Percentiles rank a stretch among this genome's conserved stretches.
phyloP scores from a whole-genome alignment of 2,113 vertebrate species.

The Microcebus murinus region DNA sequence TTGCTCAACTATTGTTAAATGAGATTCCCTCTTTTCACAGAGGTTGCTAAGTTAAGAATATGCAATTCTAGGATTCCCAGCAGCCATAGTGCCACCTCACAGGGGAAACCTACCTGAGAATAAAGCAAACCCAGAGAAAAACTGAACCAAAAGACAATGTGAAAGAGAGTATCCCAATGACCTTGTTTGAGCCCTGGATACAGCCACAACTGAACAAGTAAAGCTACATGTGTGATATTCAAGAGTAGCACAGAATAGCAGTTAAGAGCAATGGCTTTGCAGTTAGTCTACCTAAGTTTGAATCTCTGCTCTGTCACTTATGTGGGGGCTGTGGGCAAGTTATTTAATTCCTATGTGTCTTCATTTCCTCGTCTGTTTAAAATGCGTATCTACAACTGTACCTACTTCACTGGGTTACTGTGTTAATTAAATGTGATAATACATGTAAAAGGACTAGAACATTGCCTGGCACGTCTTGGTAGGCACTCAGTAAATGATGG shows the following conservation, averaged over 20 bases:
- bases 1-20: background rate
- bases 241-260: background rate
- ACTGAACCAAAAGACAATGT: background rate
- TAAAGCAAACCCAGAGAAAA: constrained; percentile 27
- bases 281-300: background rate
- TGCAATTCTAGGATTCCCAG: background rate
- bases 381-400: background rate
- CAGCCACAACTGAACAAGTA: background rate
- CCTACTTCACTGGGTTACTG: background rate
- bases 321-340: background rate
- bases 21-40: constrained; percentile 23
- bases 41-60: constrained; percentile 19
- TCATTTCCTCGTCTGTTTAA: constrained; percentile 53
- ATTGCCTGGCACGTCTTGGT: background rate
- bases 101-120: background rate
- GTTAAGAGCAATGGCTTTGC: background rate
- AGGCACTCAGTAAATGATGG: background rate
- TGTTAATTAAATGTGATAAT: constrained; percentile 30
- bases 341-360: background rate
- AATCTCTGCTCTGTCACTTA: background rate
- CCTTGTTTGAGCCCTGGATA: background rate
- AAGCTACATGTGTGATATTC: background rate
- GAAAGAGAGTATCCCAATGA: background rate
- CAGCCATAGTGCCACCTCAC: background rate
- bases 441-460: background rate